Evolutionary conservation across 37 sponge, comb jelly and placozoan species (phyloP).

Genomic region (Oscarella lobularis): DNA sequence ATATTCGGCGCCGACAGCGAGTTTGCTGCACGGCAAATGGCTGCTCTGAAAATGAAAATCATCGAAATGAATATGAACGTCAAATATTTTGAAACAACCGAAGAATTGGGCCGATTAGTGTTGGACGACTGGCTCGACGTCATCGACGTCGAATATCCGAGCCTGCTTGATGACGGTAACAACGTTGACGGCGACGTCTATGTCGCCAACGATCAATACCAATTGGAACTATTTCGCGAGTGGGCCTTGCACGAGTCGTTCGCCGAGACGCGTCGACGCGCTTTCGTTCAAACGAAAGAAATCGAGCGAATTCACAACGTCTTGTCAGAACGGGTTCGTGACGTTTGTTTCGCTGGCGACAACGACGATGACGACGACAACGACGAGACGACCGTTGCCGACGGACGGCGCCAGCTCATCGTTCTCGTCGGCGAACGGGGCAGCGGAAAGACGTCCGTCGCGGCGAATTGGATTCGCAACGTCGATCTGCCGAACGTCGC

Average conservation of each 20-base stretch:
- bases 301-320: neutral
- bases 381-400: neutral
- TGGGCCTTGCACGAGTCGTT: conserved; percentile 3
- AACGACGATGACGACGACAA: neutral
- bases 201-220: too few species aligned
- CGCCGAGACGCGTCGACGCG: conserved; percentile 8
- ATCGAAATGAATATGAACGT: neutral
- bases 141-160: neutral
- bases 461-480: neutral
- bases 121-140: neutral
- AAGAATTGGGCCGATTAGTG: neutral
- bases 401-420: neutral
- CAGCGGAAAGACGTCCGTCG: neutral
- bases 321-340: neutral
- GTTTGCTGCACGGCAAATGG: neutral
- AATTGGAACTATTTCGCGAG: conserved; percentile 7
- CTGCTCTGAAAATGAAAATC: neutral
- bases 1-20: neutral
- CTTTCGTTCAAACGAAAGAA: neutral
- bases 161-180: neutral
- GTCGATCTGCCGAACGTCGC: neutral
- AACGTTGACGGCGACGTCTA: neutral
- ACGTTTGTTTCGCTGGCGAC: too few species aligned
- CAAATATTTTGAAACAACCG: neutral
- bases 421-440: neutral